phyloP scores from a whole-genome alignment of 1,140 invertebrate species.

The Macrocentrus cingulum region DNA sequence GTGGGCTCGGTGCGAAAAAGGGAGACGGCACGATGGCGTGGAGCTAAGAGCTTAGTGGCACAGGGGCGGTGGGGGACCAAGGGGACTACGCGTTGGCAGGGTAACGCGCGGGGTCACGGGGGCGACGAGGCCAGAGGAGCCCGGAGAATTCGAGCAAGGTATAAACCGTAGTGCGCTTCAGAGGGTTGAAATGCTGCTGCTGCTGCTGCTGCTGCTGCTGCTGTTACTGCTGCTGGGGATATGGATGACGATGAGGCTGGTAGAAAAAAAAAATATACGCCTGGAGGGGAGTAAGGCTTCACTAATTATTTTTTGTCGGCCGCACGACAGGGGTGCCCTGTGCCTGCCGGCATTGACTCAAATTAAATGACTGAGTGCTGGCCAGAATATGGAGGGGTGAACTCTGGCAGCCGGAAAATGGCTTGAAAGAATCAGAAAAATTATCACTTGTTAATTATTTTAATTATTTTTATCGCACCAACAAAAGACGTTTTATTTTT shows the following conservation, averaged over 20 bases:
- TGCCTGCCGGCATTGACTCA: conserved; percentile 48
- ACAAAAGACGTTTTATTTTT: no score
- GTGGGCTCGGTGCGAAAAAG: conserved; percentile 33
- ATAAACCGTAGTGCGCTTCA: conserved; percentile 27
- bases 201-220: no score
- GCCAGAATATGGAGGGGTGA: conserved; percentile 20
- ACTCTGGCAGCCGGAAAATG: no score
- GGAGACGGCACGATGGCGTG: conserved; percentile 22
- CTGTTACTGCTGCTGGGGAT: no score
- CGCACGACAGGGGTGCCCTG: conserved; percentile 53
- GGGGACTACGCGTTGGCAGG: conserved; percentile 36
- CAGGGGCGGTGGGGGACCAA: conserved; percentile 14
- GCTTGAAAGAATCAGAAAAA: no score
- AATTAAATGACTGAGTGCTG: conserved; percentile 55
- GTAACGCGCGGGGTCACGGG: conserved; percentile 31
- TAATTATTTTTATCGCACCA: no score
- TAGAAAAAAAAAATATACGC: conserved; percentile 23
- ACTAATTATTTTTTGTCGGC: conserved; percentile 58
- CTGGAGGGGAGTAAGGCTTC: conserved; percentile 53
- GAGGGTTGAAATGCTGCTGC: conserved; percentile 39
- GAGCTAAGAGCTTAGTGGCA: conserved; percentile 21
- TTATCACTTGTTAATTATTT: no score
- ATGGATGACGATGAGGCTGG: conserved; percentile 19
- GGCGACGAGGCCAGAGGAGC: conserved; percentile 8
- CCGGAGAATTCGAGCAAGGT: conserved; percentile 44